Conservation (phyloP, 2,113 vertebrate species). For the Heliornis fulica region DNA sequence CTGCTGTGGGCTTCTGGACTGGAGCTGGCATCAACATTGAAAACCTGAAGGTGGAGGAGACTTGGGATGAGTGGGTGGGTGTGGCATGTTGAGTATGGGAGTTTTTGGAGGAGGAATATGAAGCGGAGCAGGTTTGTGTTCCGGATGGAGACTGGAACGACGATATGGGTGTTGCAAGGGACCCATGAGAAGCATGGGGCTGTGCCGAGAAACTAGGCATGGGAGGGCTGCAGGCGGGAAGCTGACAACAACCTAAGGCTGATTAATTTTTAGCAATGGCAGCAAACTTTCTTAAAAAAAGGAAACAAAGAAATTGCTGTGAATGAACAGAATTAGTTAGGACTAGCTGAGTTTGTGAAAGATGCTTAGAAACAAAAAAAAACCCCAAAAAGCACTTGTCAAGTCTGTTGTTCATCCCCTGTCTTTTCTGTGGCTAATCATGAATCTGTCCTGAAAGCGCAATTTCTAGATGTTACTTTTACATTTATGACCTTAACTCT, state of each 20-base stretch:
- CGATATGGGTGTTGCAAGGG: background rate
- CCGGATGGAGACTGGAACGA: background rate
- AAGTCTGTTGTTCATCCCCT: background rate
- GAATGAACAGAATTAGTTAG: background rate
- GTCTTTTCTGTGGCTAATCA: background rate
- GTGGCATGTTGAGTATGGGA: background rate
- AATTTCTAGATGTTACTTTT: background rate
- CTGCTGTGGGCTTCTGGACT: fast-evolving
- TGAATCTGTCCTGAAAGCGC: background rate
- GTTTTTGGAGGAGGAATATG: conserved; percentile 33
- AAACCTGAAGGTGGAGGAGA: background rate
- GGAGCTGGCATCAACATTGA: background rate
- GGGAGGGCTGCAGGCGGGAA: background rate
- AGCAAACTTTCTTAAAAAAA: background rate
- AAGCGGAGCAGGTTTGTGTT: background rate
- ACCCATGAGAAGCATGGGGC: fast-evolving
- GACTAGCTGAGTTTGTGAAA: background rate
- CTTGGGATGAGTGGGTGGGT: background rate
- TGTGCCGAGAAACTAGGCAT: background rate
- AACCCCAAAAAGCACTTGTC: background rate
- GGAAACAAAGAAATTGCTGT: background rate
- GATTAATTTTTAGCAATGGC: background rate
- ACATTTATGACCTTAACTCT: background rate
- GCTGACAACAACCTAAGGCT: background rate
- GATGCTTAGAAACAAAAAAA: background rate